Evolutionary conservation across 1,140 invertebrate genomes (phyloP).

Genomic region (Drosophila ohnishii): DNA sequence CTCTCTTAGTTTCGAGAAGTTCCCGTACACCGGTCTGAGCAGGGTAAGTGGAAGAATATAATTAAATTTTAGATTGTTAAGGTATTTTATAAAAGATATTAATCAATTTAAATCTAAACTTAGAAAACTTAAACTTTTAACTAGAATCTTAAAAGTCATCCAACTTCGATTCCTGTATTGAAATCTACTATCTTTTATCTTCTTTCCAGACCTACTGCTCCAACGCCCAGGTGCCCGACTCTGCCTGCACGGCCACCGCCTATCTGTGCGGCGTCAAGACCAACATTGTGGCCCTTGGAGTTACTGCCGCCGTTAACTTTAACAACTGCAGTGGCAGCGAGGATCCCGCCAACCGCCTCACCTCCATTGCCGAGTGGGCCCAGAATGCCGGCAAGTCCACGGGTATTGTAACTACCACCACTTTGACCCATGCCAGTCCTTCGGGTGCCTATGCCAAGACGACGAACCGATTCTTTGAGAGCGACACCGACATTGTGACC

Average conservation of each 20-base stretch:
- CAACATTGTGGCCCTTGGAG: conserved; percentile 87
- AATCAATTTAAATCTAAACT: too few relatives aligned
- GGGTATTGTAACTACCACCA: conserved; percentile 79
- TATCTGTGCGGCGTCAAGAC: conserved; percentile 90
- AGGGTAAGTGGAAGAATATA: conserved; percentile 83
- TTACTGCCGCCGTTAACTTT: conserved; percentile 85
- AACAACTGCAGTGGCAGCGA: conserved; percentile 88
- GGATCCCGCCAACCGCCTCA: conserved; percentile 84
- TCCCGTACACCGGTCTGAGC: conserved; percentile 88
- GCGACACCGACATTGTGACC: conserved; percentile 85
- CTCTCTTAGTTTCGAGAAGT: conserved; percentile 89
- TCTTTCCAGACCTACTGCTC: conserved; percentile 85
- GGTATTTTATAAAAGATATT: too few relatives aligned
- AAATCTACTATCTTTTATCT: neutral
- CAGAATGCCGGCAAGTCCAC: conserved; percentile 87
- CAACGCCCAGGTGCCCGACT: conserved; percentile 91
- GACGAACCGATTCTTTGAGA: conserved; percentile 90
- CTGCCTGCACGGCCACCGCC: conserved; percentile 89
- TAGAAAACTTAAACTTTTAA: too few relatives aligned
- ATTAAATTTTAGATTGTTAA: neutral
- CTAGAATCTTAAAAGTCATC: too few relatives aligned
- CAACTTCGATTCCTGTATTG: too few relatives aligned
- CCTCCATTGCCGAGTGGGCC: conserved; percentile 92
- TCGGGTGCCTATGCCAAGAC: conserved; percentile 84
- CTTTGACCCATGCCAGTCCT: conserved; percentile 79